Base-by-base conservation (phyloP, 2,888 invertebrate genomes). In the Venusia cambrica region DNA sequence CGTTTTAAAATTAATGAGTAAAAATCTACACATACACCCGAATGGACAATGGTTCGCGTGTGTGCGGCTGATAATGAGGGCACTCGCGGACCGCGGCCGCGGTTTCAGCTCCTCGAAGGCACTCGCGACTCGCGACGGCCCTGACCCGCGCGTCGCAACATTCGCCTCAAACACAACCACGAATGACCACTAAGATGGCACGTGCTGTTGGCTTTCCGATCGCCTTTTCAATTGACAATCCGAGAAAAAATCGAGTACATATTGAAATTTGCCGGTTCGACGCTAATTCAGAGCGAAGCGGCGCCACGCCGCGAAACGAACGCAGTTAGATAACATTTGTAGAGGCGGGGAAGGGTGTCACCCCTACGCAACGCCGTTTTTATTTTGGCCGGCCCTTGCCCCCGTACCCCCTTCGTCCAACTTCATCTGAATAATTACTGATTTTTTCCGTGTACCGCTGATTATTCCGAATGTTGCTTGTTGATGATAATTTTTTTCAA, bases 1-100 rank as follows among this genome's bases (percentile, higher is more conserved):
- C 87, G 87, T 87, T 88, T 88, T 88, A 88, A 88, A 88, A 88
- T 88, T 88, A 88, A 88, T 88, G 88, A 88, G 88, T 87, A 87
- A 87, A 87, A 88, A 87, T 87, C 74, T 78, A 87, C 87, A 84
- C 85, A 85, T 83, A 84, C 87, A 80, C 64, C 61, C 63, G 67
- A 64, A 63, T 67, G 72, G 66, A 75, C 79, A 74, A 74, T 72
- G 64, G 48, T 58, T 57, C 62, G 56, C 48, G 69, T 71, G 76
- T 75, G 83, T 77, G 78, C 56, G 65, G 60, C 76, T 71, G 67
- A 77, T 84, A 83, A 81, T 81, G 78, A 74, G 75, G 69, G 62
- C 67, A 63, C 65, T 72, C 70, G 59, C 56, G 59, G 62, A 65
- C 64, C 64, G 66, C 53, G 51, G 39, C 45, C 61, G 56, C 54